Evolutionary conservation across 2,888 invertebrate species (phyloP), one percentile per base, ranked within the genome.

Genomic region (Epinotia nisella): DNA sequence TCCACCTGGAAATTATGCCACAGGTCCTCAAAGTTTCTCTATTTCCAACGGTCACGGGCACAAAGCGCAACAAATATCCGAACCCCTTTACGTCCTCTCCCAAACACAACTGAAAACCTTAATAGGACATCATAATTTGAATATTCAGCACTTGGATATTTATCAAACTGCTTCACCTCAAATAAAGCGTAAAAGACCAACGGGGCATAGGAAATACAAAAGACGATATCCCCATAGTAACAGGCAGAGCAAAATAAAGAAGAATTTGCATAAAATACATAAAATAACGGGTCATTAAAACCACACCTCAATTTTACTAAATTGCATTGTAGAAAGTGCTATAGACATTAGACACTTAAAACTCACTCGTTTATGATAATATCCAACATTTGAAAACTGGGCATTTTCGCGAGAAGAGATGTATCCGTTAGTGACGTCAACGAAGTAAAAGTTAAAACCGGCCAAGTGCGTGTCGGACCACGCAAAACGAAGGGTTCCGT

Each of bases 81-180:
- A 93, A 77, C 92, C 93, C 0, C 85, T 93, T 0, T 93, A 92
- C 62, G 85, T 93, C 84, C 74, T 93, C 11, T 91, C 92, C 0
- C 86, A 90, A 72, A 82, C 89, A 0, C 92, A 93, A 64, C 76
- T 93, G 1, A 89, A 90, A 78, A 85, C 85, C 29, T 75, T 93
- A 1, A 79, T 92, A 1, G 90, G 90, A 0, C 86, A 89, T 64
- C 87, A 90, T 55, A 90, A 90, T 74, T 76, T 90, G 1, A 92
- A 93, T 74, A 90, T 92, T 35, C 86, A 88, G 51, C 92, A 92
- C 80, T 81, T 91, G 62, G 91, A 91, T 58, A 83, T 91, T 0
- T 90, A 82, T 53, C 90, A 92, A 75, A 77, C 85, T n/a, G 76
- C 83, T 9, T 82, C 84, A 74, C 76, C 78, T 19, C 83, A 81